Evolutionary conservation across 2,888 invertebrate species (phyloP).

Genomic region (Drosophila neutralis): DNA sequence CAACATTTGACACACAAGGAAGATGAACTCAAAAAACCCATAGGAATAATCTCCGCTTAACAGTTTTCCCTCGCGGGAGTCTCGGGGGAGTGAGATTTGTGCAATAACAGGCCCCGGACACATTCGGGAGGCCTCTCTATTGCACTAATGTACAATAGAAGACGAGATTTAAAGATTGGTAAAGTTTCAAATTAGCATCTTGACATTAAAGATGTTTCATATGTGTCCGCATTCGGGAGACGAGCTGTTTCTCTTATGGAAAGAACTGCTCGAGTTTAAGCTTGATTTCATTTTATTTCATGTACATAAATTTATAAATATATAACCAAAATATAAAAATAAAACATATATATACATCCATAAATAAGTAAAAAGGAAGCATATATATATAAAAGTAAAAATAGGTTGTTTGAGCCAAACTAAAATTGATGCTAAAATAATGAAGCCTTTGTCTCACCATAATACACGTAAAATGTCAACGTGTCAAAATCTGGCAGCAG

Average conservation of each 20-base stretch:
- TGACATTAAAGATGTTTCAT: too few relatives aligned
- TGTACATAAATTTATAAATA: neutral
- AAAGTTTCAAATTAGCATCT: neutral
- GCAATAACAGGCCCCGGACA: neutral
- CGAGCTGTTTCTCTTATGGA: neutral
- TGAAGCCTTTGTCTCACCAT: conserved; percentile 17
- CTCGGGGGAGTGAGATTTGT: neutral
- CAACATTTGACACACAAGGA: neutral
- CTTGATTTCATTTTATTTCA: neutral
- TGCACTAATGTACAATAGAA: too few relatives aligned
- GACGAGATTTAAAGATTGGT: conserved; percentile 15
- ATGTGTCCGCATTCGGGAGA: neutral
- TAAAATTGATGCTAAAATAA: neutral
- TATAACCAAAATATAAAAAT: neutral
- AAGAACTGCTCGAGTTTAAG: neutral
- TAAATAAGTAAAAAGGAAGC: neutral
- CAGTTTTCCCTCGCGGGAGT: neutral
- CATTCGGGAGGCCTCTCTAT: neutral
- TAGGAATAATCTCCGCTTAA: neutral
- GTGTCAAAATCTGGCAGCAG: conserved; percentile 70
- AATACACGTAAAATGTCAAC: conserved; percentile 68
- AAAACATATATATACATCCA: neutral
- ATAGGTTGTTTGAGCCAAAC: neutral
- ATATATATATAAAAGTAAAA: neutral
- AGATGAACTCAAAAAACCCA: neutral